These are phyloP conservation scores for Pampus argenteus DNA, from an alignment of 2,797 vertebrate species.

Conservation along the genomic window DNA sequence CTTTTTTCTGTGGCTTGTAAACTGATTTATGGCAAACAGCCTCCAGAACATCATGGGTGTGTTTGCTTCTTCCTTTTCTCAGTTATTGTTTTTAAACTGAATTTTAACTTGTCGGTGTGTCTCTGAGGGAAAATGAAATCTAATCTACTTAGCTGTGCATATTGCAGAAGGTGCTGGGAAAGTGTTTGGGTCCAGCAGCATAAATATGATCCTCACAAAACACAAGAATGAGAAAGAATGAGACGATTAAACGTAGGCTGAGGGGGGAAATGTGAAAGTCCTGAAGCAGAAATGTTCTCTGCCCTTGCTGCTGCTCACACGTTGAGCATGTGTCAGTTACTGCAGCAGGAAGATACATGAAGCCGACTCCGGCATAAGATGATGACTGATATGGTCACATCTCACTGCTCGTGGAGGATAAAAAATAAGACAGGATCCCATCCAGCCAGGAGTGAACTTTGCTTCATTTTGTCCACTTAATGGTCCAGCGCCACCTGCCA, in stretches of 20 bases:
- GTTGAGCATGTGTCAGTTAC: conserved; percentile 37
- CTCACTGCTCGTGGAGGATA: conserved; percentile 25
- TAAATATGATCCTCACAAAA: conserved; percentile 3
- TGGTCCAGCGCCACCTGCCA: conserved; percentile 59
- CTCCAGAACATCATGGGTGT: conserved; percentile 36
- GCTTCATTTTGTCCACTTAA: conserved; percentile 58
- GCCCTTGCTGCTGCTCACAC: conserved; percentile 29
- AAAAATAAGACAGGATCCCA: conserved; percentile 25
- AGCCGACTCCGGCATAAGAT: conserved; percentile 19
- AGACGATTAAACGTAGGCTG: conserved; percentile 34
- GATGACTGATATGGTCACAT: conserved; percentile 54
- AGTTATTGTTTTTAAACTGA: conserved; percentile 69
- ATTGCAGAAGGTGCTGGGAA: conserved; percentile 25
- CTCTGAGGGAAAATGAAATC: conserved; percentile 48
- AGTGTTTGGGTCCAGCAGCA: conserved; percentile 33
- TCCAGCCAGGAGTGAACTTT: conserved; percentile 37
- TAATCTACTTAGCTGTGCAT: conserved; percentile 51
- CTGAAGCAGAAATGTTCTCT: conserved; percentile 41
- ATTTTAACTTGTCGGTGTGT: conserved; percentile 46
- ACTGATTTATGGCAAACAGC: conserved; percentile 29
- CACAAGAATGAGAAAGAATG: conserved; percentile 40
- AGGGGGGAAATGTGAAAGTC: conserved; percentile 41
- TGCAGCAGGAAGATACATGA: conserved; percentile 31
- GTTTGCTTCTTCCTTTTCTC: conserved; percentile 9
- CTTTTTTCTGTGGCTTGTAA: conserved; percentile 1